Base-by-base conservation (phyloP, 2,797 vertebrate genomes). In the Takifugu rubripes region DNA sequence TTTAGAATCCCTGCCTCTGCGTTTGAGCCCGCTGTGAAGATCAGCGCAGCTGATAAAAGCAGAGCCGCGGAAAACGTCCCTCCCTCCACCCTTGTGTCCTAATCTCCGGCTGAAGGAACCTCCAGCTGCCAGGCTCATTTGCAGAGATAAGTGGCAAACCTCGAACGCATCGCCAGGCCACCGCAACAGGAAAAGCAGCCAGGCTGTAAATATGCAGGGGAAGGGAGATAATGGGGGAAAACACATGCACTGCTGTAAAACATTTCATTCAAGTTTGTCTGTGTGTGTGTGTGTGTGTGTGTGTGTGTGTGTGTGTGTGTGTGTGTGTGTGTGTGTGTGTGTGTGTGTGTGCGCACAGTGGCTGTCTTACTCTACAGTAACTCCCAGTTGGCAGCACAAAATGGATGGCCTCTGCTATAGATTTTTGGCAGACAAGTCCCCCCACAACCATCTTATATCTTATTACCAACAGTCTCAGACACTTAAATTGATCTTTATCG, bases 401-500 rank as follows among this genome's bases (percentile, higher is more conserved):
- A 86, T 78, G 55, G 70, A 90, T 86, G 65, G 74, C 84, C 59
- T 72, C 68, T 79, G 78, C 72, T 82, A 84, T 84, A 72, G 82
- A 84, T 87, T 82, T 84, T 77, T 82, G 79, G 74, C 83, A 79
- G 81, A 88, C 85, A 82, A 75, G 71, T 84, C 73, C 74, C 78
- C 59, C 64, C 72, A 77, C 77, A 77, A 78, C 77, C 68, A 66
- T 89, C 79, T 85, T 72, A 82, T 85, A 87, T 89, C 85, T 83
- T 87, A 87, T 89, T 87, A 88, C 82, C 76, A 75, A 78, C 74
- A 54, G 81, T 66, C 82, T 79, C 75, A 81, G 72, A 85, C 49
- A 44, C 81, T 82, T 72, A 83, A 83, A 85, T 84, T 86, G 86
- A 88, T 89, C 84, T 88, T 86, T 79, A 86, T 87, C 72, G 49